phyloP scores from a whole-genome alignment of 2,797 vertebrate genomes.

The Helostoma temminkii region DNA sequence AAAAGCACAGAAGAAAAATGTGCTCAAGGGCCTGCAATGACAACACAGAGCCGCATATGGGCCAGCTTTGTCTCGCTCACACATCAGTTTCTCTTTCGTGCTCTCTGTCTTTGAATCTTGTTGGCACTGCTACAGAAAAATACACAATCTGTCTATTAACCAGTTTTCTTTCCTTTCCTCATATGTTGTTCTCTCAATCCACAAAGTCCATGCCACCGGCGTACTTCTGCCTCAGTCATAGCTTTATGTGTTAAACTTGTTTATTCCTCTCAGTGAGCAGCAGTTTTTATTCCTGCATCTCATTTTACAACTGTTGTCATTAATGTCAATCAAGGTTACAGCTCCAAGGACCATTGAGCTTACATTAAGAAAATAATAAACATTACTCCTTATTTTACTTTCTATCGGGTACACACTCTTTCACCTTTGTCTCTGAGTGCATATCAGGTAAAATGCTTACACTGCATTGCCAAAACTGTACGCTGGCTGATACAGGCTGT shows the following conservation, averaged over 20 bases:
- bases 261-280: slow-evolving; percentile 5
- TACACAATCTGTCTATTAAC: slow-evolving; percentile 11
- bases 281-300: background rate
- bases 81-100: slow-evolving; percentile 31
- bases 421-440: slow-evolving; percentile 8
- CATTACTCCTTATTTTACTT: slow-evolving; percentile 19
- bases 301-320: slow-evolving; percentile 15
- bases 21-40: slow-evolving; percentile 42
- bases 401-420: slow-evolving; percentile 1
- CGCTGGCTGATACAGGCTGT: slow-evolving; percentile 40
- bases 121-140: slow-evolving; percentile 23
- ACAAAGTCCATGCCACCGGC: slow-evolving; percentile 5
- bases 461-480: slow-evolving; percentile 36
- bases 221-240: background rate
- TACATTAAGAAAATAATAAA: slow-evolving; percentile 15
- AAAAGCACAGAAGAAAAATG: slow-evolving; percentile 28
- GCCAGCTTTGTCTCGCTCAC: slow-evolving; percentile 18
- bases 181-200: slow-evolving; percentile 1
- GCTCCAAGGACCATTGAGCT: background rate
- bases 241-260: slow-evolving; percentile 16
- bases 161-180: background rate
- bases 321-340: slow-evolving; percentile 23
- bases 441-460: slow-evolving; percentile 51
- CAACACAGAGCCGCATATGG: slow-evolving; percentile 42
- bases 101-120: slow-evolving; percentile 33